These are phyloP conservation scores for Rhinoraja longicauda DNA, from an alignment of 2,797 vertebrate genomes.

Conservation along the genomic window DNA sequence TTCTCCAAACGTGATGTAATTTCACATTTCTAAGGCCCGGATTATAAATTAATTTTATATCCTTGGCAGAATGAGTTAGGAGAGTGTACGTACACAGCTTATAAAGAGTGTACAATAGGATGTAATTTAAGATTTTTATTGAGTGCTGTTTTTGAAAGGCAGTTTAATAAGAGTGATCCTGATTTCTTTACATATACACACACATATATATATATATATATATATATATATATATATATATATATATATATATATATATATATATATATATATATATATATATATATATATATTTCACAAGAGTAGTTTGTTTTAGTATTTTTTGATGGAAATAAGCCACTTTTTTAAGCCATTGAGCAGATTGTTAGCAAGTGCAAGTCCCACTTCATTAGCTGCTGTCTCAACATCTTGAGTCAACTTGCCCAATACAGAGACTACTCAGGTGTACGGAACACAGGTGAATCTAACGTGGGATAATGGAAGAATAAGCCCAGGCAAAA, in stretches of 20 bases:
- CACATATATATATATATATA: too few relatives aligned
- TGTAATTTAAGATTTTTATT: constrained; percentile 9
- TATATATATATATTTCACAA: not conserved
- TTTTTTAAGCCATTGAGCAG: not conserved
- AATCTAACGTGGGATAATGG: constrained; percentile 17
- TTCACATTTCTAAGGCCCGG: constrained; percentile 29
- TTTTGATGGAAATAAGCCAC: constrained; percentile 23
- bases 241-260: too few relatives aligned
- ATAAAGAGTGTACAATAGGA: constrained; percentile 16
- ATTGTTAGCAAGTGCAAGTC: not conserved
- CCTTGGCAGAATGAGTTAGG: not conserved
- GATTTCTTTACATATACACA: not conserved
- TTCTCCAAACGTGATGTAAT: constrained; percentile 1
- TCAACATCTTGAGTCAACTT: not conserved
- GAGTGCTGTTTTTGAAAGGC: constrained; percentile 21
- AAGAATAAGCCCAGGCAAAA: not conserved
- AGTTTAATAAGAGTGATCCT: not conserved
- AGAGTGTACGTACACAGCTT: not conserved
- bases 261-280: too few relatives aligned
- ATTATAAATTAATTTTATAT: constrained; percentile 35
- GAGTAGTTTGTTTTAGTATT: not conserved
- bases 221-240: too few relatives aligned
- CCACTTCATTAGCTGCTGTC: not conserved
- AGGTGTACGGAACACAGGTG: not conserved
- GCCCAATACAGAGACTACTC: not conserved